Conservation (phyloP, 2,113 vertebrate genomes). For the Sterrhoptilus dennistouni region DNA sequence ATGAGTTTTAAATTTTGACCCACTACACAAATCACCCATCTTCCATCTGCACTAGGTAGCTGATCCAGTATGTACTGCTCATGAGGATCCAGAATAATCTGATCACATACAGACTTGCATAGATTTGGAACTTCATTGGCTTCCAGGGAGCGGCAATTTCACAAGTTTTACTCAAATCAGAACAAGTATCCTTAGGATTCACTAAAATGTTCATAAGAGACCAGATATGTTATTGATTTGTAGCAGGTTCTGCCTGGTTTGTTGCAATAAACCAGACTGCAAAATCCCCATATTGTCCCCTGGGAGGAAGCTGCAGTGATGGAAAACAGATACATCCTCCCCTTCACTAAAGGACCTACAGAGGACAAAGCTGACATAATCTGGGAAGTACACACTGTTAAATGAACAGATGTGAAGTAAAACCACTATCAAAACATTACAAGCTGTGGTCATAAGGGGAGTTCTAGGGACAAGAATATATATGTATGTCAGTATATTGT, state of each 20-base stretch:
- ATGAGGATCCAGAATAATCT: neutral
- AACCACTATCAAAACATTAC: neutral
- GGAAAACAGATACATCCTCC: slow-evolving; percentile 5
- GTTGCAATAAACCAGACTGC: neutral
- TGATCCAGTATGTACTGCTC: neutral
- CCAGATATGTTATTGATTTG: neutral
- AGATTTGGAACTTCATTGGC: neutral
- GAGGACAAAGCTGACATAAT: neutral
- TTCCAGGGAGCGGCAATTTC: neutral
- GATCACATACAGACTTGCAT: neutral
- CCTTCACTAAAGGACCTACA: neutral
- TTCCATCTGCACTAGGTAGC: neutral
- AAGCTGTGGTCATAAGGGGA: neutral
- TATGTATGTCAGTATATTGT: neutral
- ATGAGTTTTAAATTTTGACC: neutral
- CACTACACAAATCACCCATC: neutral
- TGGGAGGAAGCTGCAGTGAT: slow-evolving; percentile 18
- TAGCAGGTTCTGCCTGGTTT: neutral
- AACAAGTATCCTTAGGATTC: neutral
- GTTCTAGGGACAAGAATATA: neutral
- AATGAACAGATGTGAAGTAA: neutral
- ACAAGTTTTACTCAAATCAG: neutral
- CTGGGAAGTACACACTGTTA: neutral
- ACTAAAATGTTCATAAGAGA: neutral
- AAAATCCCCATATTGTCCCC: neutral